These are phyloP conservation scores for Brachyalestes nurse DNA, from an alignment of 2,797 vertebrate genomes.

Conservation along the genomic window DNA sequence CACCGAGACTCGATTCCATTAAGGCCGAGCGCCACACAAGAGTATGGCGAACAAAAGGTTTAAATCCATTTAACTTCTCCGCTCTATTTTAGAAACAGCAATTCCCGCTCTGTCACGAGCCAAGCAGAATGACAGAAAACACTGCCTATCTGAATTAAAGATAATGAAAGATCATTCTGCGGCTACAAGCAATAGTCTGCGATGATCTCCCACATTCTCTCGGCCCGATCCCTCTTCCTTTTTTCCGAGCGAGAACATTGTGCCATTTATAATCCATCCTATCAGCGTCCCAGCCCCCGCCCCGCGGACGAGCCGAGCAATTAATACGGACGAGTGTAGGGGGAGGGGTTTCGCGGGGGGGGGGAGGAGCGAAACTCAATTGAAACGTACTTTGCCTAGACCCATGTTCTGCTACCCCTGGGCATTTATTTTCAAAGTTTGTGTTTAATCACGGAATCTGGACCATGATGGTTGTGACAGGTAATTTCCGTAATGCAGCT, in stretches of 20 bases:
- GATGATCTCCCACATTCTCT: conserved; percentile 51
- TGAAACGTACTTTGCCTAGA: conserved; percentile 69
- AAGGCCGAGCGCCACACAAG: conserved; percentile 46
- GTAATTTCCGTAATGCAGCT: conserved; percentile 87
- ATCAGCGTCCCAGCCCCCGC: not conserved
- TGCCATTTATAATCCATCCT: conserved; percentile 64
- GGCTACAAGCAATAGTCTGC: conserved; percentile 48
- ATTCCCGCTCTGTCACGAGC: conserved; percentile 50
- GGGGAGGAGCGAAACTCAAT: conserved; percentile 49
- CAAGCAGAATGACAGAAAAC: conserved; percentile 51
- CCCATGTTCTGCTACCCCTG: conserved; percentile 70
- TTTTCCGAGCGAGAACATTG: conserved; percentile 61
- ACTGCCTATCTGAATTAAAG: conserved; percentile 51
- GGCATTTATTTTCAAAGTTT: conserved; percentile 78
- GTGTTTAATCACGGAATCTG: conserved; percentile 86
- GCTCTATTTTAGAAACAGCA: conserved; percentile 53
- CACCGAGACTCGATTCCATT: conserved; percentile 57
- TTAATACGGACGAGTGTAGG: conserved; percentile 20
- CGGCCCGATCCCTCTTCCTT: conserved; percentile 2
- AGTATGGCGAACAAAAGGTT: conserved; percentile 49
- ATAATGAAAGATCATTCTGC: conserved; percentile 55
- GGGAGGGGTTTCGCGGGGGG: not conserved
- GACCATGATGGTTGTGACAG: conserved; percentile 85
- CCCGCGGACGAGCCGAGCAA: conserved; percentile 34
- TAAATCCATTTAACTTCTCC: conserved; percentile 57